Percentiles rank a stretch among this genome's conserved stretches.
These are phyloP conservation scores for Operophtera brumata DNA, from an alignment of 2,888 invertebrate genomes.

Conservation along the genomic window DNA sequence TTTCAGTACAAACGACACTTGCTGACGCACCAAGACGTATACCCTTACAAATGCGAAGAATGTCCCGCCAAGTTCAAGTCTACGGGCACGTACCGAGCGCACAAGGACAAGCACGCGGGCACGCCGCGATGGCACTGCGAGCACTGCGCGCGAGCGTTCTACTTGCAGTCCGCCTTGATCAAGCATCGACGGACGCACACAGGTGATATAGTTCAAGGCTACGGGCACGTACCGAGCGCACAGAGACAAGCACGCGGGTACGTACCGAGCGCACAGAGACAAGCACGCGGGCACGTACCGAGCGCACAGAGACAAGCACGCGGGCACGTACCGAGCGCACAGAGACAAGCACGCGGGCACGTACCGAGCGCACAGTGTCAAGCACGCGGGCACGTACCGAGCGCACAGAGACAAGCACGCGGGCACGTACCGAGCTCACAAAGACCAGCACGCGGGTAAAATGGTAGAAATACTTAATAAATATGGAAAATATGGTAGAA, in stretches of 20 bases:
- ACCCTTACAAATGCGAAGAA: conserved; percentile 47
- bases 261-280: conserved; percentile 51
- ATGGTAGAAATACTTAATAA: no score
- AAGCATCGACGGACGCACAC: conserved; percentile 72
- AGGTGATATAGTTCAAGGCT: conserved; percentile 52
- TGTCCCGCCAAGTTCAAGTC: conserved; percentile 54
- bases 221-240: conserved; percentile 43
- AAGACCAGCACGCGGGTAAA: neutral
- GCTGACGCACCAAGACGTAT: conserved; percentile 40
- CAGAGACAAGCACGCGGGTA: conserved; percentile 60
- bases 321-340: conserved; percentile 58
- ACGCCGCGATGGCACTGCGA: conserved; percentile 61
- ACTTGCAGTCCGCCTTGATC: conserved; percentile 53
- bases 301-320: conserved; percentile 58
- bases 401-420: neutral
- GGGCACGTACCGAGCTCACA: no score
- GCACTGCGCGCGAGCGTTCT: conserved; percentile 65
- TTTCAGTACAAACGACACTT: conserved; percentile 51
- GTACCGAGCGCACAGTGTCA: no score
- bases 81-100: conserved; percentile 37
- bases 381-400: neutral
- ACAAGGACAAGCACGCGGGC: conserved; percentile 62
- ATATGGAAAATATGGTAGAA: no score
- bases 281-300: conserved; percentile 64
- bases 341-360: conserved; percentile 61